A percentile compares a stretch with the other conserved stretches of the same genome.
Conservation (phyloP, 2,888 invertebrate species). For the Lasioglossum morio region DNA sequence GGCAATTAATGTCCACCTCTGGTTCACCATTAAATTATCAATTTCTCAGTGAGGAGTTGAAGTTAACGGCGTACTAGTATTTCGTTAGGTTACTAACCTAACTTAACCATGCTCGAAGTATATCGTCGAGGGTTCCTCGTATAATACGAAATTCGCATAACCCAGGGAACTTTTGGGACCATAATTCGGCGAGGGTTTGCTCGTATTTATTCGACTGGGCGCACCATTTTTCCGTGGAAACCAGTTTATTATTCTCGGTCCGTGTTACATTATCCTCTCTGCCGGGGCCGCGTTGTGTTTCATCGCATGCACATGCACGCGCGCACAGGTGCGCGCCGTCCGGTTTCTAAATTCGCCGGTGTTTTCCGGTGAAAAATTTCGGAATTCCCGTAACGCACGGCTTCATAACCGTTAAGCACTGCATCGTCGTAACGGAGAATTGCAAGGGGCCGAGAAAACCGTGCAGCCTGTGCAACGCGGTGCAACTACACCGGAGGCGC, state of each 20-base stretch:
- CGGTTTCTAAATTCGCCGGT: slow-evolving; percentile 14
- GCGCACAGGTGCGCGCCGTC: not conserved
- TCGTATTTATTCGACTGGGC: slow-evolving; percentile 1
- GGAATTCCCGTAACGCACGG: not conserved
- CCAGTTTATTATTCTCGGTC: slow-evolving; percentile 1
- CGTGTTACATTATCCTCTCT: slow-evolving; percentile 11
- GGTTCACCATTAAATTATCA: no score
- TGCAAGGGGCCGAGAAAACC: not conserved
- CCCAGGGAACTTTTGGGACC: not conserved
- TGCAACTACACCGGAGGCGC: not conserved
- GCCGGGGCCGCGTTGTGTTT: not conserved
- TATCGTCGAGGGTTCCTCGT: not conserved
- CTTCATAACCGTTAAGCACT: slow-evolving; percentile 19
- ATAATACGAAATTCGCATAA: not conserved
- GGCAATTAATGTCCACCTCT: no score
- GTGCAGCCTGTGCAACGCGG: not conserved
- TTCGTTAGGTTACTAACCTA: no score
- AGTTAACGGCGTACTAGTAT: not conserved
- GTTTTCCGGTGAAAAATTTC: slow-evolving; percentile 15
- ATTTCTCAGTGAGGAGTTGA: not conserved
- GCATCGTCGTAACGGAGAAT: slow-evolving; percentile 7
- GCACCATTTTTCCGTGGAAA: not conserved
- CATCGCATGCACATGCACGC: slow-evolving; percentile 4
- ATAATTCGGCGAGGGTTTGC: not conserved
- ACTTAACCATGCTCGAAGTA: no score